Percentiles rank a stretch among this genome's conserved stretches.
Evolutionary conservation across 2,797 vertebrate genomes (phyloP).

Genomic region (Rhabdophis nuchalis): DNA sequence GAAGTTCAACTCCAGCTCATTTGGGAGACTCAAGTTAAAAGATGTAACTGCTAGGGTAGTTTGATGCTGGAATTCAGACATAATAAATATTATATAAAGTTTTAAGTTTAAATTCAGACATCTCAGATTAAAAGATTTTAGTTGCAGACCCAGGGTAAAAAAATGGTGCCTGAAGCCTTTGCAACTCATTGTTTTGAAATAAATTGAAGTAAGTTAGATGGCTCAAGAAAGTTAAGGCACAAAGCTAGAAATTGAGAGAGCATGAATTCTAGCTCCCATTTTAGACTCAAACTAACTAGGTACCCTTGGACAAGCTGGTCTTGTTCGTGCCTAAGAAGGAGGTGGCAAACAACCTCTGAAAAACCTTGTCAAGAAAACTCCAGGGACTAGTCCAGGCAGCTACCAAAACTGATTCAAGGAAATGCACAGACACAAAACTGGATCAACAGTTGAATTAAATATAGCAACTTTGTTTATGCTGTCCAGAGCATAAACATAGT

Average conservation of each 20-base stretch:
- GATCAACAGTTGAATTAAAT: not conserved
- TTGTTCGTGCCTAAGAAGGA: not conserved
- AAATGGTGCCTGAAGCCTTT: not conserved
- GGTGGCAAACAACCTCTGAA: not conserved
- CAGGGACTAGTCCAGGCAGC: not conserved
- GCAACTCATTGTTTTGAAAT: not conserved
- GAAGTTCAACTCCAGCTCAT: not conserved
- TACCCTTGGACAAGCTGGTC: not conserved
- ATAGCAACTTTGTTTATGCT: not conserved
- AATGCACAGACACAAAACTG: not conserved
- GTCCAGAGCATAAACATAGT: not conserved
- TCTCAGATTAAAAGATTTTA: not conserved
- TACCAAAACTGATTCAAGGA: not conserved
- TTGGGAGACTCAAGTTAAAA: not conserved
- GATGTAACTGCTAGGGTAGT: not conserved
- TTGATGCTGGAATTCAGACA: not conserved
- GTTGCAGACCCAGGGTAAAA: too few species aligned
- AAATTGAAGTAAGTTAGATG: not conserved
- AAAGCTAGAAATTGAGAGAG: not conserved
- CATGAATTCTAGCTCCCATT: not conserved
- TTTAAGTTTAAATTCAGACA: not conserved
- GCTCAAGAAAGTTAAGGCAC: not conserved
- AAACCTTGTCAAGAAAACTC: not conserved
- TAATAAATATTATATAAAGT: not conserved
- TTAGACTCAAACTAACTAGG: not conserved